Percentiles rank a stretch among this genome's conserved stretches.
Conservation (phyloP, 2,888 invertebrate genomes). For the Eupithecia abbreviata region DNA sequence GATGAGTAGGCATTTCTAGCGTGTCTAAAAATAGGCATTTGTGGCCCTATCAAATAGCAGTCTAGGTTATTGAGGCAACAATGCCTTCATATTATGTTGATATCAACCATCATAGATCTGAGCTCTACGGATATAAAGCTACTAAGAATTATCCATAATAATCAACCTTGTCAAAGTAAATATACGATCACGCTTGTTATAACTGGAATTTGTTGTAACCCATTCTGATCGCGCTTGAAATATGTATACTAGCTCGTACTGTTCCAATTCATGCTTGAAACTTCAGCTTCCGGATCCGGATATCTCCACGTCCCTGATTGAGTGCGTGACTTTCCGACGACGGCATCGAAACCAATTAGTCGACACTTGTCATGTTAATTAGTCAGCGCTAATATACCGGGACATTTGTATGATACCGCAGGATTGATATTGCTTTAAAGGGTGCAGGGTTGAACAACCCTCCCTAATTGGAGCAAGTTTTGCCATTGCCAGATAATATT, state of each 20-base stretch:
- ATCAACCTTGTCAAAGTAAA: neutral
- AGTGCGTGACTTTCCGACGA: slow-evolving; percentile 51
- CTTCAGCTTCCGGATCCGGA: neutral
- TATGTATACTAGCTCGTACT: neutral
- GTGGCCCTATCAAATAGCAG: neutral
- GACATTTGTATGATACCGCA: slow-evolving; percentile 57
- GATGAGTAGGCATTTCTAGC: neutral
- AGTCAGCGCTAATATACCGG: slow-evolving; percentile 58
- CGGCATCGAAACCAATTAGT: slow-evolving; percentile 67
- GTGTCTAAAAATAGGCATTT: neutral
- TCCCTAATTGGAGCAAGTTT: neutral
- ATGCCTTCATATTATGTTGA: neutral
- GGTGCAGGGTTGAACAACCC: slow-evolving; percentile 44
- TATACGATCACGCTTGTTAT: neutral
- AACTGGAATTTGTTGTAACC: neutral
- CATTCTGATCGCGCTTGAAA: neutral
- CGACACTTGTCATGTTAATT: slow-evolving; percentile 72
- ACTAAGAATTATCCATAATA: neutral
- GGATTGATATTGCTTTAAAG: slow-evolving; percentile 58
- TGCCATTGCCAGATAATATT: neutral
- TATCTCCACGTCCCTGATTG: slow-evolving; percentile 27
- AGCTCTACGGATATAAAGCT: neutral
- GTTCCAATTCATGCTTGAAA: neutral
- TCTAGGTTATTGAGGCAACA: neutral
- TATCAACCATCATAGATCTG: neutral